A percentile compares a stretch with the other conserved stretches of the same genome.
phyloP scores from a whole-genome alignment of 2,888 invertebrate species.

The Latrodectus elegans region DNA sequence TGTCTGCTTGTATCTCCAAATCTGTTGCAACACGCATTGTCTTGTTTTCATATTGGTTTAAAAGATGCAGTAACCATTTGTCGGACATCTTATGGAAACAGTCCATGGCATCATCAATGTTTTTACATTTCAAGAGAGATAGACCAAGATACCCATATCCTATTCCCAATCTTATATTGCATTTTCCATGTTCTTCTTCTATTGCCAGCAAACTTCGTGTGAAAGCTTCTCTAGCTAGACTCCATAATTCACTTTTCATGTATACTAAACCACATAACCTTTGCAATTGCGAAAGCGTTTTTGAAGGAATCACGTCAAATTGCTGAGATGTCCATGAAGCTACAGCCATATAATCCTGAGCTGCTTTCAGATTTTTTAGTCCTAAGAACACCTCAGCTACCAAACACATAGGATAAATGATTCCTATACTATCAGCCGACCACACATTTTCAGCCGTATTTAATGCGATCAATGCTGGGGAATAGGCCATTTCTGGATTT shows the following conservation, averaged over 20 bases:
- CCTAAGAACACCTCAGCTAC: constrained; percentile 41
- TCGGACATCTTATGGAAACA: constrained; percentile 54
- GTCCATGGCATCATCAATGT: constrained; percentile 44
- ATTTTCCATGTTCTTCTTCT: constrained; percentile 25
- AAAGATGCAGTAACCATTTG: constrained; percentile 37
- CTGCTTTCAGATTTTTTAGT: constrained; percentile 16
- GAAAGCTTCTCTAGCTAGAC: constrained; percentile 26
- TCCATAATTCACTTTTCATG: constrained; percentile 25
- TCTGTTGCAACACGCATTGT: constrained; percentile 34
- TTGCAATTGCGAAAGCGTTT: constrained; percentile 12
- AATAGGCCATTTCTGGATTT: constrained; percentile 28
- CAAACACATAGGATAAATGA: constrained; percentile 38
- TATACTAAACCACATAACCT: constrained; percentile 39
- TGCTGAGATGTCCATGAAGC: constrained; percentile 39
- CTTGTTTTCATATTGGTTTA: constrained; percentile 28
- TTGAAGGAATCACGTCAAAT: constrained; percentile 7
- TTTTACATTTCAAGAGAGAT: constrained; percentile 19
- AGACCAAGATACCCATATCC: constrained; percentile 38
- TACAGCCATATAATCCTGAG: constrained; percentile 40
- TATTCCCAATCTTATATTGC: constrained; percentile 23
- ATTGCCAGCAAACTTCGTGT: constrained; percentile 26
- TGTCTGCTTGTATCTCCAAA: constrained; percentile 6
- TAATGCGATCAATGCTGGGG: constrained; percentile 39
- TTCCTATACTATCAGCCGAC: background rate
- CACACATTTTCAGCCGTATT: constrained; percentile 39